Conservation (phyloP, 1,140 invertebrate genomes). For the Tetranychus cinnabarinus region DNA sequence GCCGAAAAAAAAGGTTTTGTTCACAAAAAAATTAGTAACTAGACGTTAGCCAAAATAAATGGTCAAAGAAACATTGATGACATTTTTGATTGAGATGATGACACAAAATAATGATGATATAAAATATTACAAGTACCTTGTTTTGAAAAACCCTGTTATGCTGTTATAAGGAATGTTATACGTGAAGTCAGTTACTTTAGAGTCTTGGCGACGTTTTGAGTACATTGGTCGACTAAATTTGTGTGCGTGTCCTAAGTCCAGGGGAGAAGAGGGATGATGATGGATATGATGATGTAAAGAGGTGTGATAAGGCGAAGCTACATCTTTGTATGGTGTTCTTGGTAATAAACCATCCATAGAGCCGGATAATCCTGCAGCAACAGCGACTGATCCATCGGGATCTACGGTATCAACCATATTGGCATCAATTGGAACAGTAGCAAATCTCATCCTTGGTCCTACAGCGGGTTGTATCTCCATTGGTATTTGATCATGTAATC, state of each 20-base stretch:
- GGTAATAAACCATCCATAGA: background rate
- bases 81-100: no score
- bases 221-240: background rate
- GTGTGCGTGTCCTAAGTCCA: background rate
- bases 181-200: background rate
- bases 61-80: no score
- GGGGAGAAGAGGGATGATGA: background rate
- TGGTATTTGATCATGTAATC: background rate
- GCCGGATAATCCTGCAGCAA: background rate
- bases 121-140: background rate
- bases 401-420: background rate
- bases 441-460: background rate
- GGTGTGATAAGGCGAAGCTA: background rate
- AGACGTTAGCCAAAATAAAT: no score
- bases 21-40: no score
- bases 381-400: no score
- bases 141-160: background rate
- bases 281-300: background rate
- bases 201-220: background rate
- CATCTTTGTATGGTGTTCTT: background rate
- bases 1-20: no score
- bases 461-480: background rate
- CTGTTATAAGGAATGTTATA: background rate
- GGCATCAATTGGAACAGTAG: background rate
- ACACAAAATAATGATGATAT: no score